Base-by-base conservation (phyloP, 2,888 invertebrate genomes). In the Tinea trinotella region DNA sequence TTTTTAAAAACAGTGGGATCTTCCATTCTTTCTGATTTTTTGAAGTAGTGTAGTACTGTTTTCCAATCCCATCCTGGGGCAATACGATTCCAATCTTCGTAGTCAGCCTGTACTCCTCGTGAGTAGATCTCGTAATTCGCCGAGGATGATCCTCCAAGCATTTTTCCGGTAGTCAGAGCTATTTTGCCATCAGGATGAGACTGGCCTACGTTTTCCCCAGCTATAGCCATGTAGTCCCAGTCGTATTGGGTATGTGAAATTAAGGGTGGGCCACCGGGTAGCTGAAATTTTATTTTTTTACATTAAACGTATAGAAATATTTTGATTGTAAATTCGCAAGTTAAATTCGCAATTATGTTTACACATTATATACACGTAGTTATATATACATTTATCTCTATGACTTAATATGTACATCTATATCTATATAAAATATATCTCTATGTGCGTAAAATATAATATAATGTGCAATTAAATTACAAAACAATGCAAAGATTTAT, bases 121-220 rank as follows among this genome's bases (percentile, higher is more conserved):
- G 83, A 78, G 52, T 85, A 76, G 0, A 84, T 65, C 2, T 76
- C 63, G 0, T 83, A 81, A 56, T 85, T 84, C 53, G 85, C 79
- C 20, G 81, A 77, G 2, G 82, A 79, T 0, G 80, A 80, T 0
- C 86, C 86, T 15, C 86, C 86, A 0, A 86, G 62, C 19, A 75
- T 64, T 57, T 69, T 73, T 1, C 84, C 86, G 52, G 83, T 66
- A 10, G 84, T 24, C 10, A 55, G 13, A 9, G 24, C 13, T n/a
- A 55, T 30, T 4, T 7, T 2, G 3, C 55, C 52, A 1, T 13
- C 15, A 2, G 18, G 20, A 17, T 55, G 52, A 5, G 52, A 36
- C 34, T 52, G 13, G 1, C 44, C 30, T 3, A 49, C 36, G 4
- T 12, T 17, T 0, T 18, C 7, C 10, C 49, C 55, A 7, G 24